Evolutionary conservation across 2,888 invertebrate species (phyloP).

Genomic region (Aphidoletes aphidimyza): DNA sequence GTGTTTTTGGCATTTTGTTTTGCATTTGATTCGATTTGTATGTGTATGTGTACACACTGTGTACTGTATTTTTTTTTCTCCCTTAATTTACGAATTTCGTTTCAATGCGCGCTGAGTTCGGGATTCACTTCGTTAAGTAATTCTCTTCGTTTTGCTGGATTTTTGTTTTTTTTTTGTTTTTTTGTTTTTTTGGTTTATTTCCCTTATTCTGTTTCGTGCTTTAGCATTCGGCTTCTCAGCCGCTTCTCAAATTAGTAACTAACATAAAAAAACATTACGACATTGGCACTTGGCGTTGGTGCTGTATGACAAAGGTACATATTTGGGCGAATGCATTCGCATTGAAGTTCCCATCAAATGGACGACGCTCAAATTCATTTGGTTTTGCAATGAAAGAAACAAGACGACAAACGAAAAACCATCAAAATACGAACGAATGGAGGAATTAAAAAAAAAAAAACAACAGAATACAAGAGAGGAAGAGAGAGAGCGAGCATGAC

Average conservation of each 20-base stretch:
- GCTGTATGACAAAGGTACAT: constrained; percentile 18
- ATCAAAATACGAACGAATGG: too few relatives aligned
- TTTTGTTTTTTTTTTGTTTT: not conserved
- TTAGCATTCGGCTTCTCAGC: constrained; percentile 16
- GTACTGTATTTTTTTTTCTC: not conserved
- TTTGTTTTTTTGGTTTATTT: not conserved
- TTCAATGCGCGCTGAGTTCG: not conserved
- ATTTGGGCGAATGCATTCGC: not conserved
- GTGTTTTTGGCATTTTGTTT: not conserved
- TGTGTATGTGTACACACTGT: not conserved
- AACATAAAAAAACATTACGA: constrained; percentile 24
- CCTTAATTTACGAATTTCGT: constrained; percentile 28
- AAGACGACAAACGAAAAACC: too few relatives aligned
- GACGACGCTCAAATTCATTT: not conserved
- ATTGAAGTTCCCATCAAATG: constrained; percentile 1
- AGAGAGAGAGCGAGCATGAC: constrained; percentile 11
- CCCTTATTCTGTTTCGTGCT: not conserved
- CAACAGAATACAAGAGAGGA: not conserved
- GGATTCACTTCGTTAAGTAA: not conserved
- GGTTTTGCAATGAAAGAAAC: not conserved
- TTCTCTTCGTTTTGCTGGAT: not conserved
- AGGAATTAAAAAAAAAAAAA: not conserved
- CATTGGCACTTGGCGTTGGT: constrained; percentile 51
- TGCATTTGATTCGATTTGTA: not conserved
- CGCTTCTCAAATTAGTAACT: not conserved